Percentiles rank a stretch among this genome's conserved stretches.
Conservation (phyloP, 2,113 vertebrate species). For the Noctilio leporinus region DNA sequence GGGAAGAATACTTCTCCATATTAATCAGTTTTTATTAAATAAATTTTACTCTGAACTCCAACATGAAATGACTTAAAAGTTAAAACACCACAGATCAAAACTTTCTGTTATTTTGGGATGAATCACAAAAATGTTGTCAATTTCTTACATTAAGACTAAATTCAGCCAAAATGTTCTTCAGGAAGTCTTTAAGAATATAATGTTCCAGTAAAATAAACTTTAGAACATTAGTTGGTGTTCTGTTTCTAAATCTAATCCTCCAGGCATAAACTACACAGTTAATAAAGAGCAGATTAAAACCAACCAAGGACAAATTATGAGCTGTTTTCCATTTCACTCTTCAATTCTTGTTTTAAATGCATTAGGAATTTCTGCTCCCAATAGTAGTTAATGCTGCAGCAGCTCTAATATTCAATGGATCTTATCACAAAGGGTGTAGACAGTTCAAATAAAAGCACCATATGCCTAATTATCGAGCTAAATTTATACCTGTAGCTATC, state of each 20-base stretch:
- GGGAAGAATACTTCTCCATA: neutral
- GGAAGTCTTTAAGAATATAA: slow-evolving; percentile 20
- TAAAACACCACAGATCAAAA: neutral
- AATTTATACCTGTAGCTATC: slow-evolving; percentile 28
- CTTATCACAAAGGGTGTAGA: neutral
- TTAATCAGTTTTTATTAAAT: neutral
- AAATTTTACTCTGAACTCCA: slow-evolving; percentile 13
- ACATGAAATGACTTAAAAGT: slow-evolving; percentile 16
- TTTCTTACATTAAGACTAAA: neutral
- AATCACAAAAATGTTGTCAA: neutral
- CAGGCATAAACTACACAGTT: slow-evolving; percentile 52
- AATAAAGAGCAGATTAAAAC: slow-evolving; percentile 65
- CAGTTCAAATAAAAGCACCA: slow-evolving; percentile 32
- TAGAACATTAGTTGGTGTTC: neutral
- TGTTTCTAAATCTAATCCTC: slow-evolving; percentile 57
- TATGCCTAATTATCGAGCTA: slow-evolving; percentile 46
- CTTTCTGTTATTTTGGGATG: neutral
- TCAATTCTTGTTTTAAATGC: slow-evolving; percentile 48
- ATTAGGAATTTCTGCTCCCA: slow-evolving; percentile 1
- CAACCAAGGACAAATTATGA: slow-evolving; percentile 60
- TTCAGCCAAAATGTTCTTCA: slow-evolving; percentile 17
- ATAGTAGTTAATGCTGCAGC: neutral
- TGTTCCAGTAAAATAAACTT: slow-evolving; percentile 31
- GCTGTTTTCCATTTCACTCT: slow-evolving; percentile 64
- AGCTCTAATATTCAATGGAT: neutral